Base-by-base conservation (phyloP, 1,140 invertebrate genomes). In the Battus philenor region DNA sequence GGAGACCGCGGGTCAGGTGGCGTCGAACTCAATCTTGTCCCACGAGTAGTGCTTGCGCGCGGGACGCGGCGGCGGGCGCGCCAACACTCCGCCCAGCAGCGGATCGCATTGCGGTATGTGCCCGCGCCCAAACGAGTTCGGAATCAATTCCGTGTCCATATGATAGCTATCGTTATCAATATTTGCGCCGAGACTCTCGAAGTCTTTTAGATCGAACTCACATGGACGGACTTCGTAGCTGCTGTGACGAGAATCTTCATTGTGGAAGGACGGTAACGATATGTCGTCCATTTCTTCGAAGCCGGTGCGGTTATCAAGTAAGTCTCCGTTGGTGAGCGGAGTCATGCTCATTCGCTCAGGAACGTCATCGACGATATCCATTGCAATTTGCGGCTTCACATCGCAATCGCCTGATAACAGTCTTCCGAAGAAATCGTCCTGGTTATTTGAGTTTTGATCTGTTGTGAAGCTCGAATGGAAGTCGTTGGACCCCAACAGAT, bases 21-120 rank as follows among this genome's bases (percentile, higher is more conserved):
- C 74, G 50, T 85, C 82, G 57, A 63, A 86, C 54, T 86, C 84
- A 45, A 81, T 73, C 33, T 64, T 67, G 52, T 87, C 83, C 86
- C 83, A 87, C 4, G 83, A 87, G 59, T 82, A 85, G 55, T 78
- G 82, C 47, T 77, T 81, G 33, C 52, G 68, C 5, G 74, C 65
- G 11, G 82, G 73, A 0, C 77, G 57, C 41, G 80, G 71, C 22
- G 80, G 61, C 12, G 82, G 74, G 1, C 74, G 66, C 3, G 75
- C 54, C 43, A 78, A 56, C 24, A 73, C 73, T 18, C 74, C 82
- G 20, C 83, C 82, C 39, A 87, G 71, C 49, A 87, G 64, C 24
- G 86, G 86, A 57, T 87, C 86, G 52, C 78, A 83, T 53, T 74
- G 83, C 18, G 74, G 73, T 54, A 76, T 59, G 50, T 79, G 71